Percentiles rank a stretch among this genome's conserved stretches.
These are phyloP conservation scores for Chromobotia macracanthus DNA, from an alignment of 2,797 vertebrate species.

Conservation along the genomic window DNA sequence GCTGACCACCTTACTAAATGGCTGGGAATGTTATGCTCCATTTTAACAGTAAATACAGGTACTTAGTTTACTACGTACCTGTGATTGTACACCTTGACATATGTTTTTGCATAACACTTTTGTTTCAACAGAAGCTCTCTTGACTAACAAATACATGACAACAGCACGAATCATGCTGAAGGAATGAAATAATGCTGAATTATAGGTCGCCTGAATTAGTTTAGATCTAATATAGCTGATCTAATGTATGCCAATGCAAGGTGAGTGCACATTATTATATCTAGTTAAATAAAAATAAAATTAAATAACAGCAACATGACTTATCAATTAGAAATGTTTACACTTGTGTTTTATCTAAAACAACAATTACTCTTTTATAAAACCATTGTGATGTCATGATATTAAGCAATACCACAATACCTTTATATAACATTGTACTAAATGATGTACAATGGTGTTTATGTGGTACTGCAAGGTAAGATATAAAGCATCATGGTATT, in stretches of 20 bases:
- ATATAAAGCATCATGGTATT: background rate
- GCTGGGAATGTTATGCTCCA: too few relatives aligned
- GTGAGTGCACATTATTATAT: too few relatives aligned
- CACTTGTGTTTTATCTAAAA: background rate
- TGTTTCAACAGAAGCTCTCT: background rate
- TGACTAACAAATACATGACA: background rate
- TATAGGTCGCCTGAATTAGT: background rate
- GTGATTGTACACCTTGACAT: background rate
- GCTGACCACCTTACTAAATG: too few relatives aligned
- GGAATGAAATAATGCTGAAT: background rate
- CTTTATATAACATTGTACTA: background rate
- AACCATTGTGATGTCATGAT: background rate
- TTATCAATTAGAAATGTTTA: background rate
- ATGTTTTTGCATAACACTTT: background rate
- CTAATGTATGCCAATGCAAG: background rate
- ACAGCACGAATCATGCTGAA: background rate
- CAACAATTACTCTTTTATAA: background rate
- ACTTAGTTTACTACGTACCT: background rate
- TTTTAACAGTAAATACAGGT: background rate
- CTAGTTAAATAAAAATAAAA: too few relatives aligned
- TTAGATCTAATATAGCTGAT: background rate
- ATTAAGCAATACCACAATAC: background rate
- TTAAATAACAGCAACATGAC: too few relatives aligned
- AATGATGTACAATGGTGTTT: background rate
- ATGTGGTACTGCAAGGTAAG: background rate